Evolutionary conservation across 2,888 invertebrate genomes (phyloP), one percentile per base, ranked within the genome.

Genomic region (Sinotaia quadrata): DNA sequence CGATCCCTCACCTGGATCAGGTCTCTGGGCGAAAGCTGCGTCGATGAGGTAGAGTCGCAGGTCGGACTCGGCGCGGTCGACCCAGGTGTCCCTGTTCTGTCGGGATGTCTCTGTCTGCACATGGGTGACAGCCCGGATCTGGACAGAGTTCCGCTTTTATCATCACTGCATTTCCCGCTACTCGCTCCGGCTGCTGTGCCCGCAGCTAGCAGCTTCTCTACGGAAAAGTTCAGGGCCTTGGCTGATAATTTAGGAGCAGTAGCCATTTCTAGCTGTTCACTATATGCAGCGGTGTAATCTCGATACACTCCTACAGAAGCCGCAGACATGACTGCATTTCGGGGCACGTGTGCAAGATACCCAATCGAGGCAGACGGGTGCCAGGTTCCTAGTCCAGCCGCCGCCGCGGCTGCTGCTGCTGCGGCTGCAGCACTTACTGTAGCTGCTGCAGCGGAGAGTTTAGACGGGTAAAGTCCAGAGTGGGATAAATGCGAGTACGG

Each of bases 1-100:
- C 65, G 36, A 44, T 65, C 65, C 2, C 65, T 27, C 21, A 54
- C 33, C 21, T 41, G 24, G 24, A 41, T 15, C 27, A 29, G 41
- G 5, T 41, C 31, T 54, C 63, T 27, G 2, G 96, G 37, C 51
- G 58, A n/a, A 12, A n/a, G n/a, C 12, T 10, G 56, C 8, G 36
- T 31, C 29, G 61, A 27, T 7, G 47, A 21, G 51, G 51, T 36
- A 41, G 58, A 5, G 31, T 15, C 44, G 18, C 41, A n/a, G 27
- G 62, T 41, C 7, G 62, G 96, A 0, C 95, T 95, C 51, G 34
- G 52, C 62, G 29, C 36, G 52, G 37, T 37, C 62, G 12, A 49
- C 36, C 15, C 51, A 49, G 51, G 61, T 36, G 37, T 18, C 4
- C 8, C n/a, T n/a, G 58, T 21, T 8, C 24, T 33, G 37, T 21